Evolutionary conservation across 2,113 vertebrate genomes (phyloP), one percentile per base, ranked within the genome.

Genomic region (Hemichromis elongatus): DNA sequence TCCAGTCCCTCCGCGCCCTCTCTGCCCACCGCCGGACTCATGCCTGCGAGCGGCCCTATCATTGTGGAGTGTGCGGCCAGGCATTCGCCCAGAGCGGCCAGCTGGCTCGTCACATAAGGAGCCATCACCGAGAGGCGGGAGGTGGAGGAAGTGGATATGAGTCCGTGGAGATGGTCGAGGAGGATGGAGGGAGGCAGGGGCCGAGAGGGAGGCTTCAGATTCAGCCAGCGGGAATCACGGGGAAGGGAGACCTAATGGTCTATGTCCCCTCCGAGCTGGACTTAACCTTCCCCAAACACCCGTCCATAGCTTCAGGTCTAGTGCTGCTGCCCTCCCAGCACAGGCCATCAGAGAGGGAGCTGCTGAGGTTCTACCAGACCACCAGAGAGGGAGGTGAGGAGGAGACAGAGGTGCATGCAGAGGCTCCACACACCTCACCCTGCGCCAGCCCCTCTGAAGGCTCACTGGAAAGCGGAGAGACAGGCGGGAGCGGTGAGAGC

Each of bases 381-480:
- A 97, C 97, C 90, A 96, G 94, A 94, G 93, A 96, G 95, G 96
- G 96, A 94, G 96, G 95, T 90, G 93, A 92, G 42, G 96, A 91
- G 33, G 95, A 94, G 11, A 90, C 80, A 1, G 95, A 95, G 77
- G 93, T 21, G 3, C 95, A 91, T 7, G 94, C 61, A 54, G 98
- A 96, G 93, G 97, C 97, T 81, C 98, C 96, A 55, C 97, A 97
- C 75, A 96, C 97, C 88, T 98, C 98, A 37, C 98, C 98, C 86
- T 99, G 98, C 79, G 98, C 98, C 95, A 99, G 98, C 95, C 98
- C 98, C 18, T 99, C 98, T 1, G 98, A 99, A 93, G 98, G 98
- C 90, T 99, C 98, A 9, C 97, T 99, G 81, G 99, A 99, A 96
- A 99, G 99, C 7, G 96, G 95, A 7, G 96, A 96, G 86, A 96